phyloP scores from a whole-genome alignment of 2,888 invertebrate species.

The Fragum sueziense region DNA sequence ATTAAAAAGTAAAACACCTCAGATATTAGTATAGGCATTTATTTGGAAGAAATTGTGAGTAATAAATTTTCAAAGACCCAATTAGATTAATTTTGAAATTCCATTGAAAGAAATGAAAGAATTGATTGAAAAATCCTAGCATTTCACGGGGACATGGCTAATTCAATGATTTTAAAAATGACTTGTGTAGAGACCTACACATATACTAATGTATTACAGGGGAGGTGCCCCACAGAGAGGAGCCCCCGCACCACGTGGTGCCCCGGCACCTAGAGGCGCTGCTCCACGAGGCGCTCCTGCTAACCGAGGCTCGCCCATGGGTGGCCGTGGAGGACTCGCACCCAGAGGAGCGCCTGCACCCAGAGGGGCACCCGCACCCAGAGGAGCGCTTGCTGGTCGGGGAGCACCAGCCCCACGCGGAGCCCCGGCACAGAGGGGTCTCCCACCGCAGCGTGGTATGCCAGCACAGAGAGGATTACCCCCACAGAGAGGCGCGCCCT shows the following conservation, averaged over 20 bases:
- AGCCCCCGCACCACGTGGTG: conserved; percentile 46
- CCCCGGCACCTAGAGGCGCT: conserved; percentile 38
- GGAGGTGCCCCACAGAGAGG: conserved; percentile 37
- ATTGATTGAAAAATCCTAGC: no score
- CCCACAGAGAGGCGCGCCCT: conserved; percentile 34
- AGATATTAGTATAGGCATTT: no score
- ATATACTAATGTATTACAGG: no score
- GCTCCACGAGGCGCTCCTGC: conserved; percentile 42
- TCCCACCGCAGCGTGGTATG: conserved; percentile 13
- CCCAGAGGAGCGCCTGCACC: conserved; percentile 33
- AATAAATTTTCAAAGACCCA: no score
- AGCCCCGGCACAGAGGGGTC: neutral
- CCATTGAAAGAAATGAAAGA: no score
- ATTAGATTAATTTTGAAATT: no score
- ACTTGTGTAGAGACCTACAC: neutral
- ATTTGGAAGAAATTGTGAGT: no score
- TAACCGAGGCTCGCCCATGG: no score
- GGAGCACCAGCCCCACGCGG: conserved; percentile 26
- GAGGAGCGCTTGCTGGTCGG: conserved; percentile 47
- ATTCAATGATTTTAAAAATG: no score
- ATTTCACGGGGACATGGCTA: no score
- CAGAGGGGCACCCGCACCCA: conserved; percentile 38
- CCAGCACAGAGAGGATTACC: conserved; percentile 33
- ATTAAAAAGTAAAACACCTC: no score
- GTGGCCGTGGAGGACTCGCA: neutral